A percentile compares a stretch with the other conserved stretches of the same genome.
phyloP scores from a whole-genome alignment of 2,888 invertebrate genomes.

The Electrophaes corylata region DNA sequence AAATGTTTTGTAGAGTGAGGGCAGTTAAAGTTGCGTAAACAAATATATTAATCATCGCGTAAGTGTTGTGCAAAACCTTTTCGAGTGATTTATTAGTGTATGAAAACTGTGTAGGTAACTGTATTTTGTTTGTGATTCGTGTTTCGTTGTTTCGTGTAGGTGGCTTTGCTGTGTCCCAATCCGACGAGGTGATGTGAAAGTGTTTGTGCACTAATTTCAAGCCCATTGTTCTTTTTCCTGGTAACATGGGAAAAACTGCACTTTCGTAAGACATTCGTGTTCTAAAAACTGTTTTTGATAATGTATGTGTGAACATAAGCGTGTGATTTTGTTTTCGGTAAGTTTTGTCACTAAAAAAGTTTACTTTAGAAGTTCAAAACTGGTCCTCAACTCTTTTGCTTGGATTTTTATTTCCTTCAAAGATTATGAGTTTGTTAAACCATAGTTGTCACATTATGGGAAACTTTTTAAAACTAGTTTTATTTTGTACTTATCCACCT shows the following conservation, averaged over 20 bases:
- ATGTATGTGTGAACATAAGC: conserved; percentile 49
- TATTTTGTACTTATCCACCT: too few relatives aligned
- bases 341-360: conserved; percentile 31
- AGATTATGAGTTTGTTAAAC: too few relatives aligned
- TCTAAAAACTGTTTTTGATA: conserved; percentile 45
- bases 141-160: conserved; percentile 79
- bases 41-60: background rate
- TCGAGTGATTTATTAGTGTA: conserved; percentile 47
- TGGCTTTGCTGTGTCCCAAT: conserved; percentile 70
- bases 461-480: too few relatives aligned
- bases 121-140: conserved; percentile 61
- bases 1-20: conserved; percentile 18
- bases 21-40: background rate
- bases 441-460: too few relatives aligned
- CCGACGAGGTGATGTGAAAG: conserved; percentile 71
- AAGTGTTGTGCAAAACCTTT: conserved; percentile 34
- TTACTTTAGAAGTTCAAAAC: conserved; percentile 1
- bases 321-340: conserved; percentile 46
- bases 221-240: conserved; percentile 81
- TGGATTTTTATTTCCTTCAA: background rate
- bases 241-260: conserved; percentile 69
- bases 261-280: conserved; percentile 60
- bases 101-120: conserved; percentile 61
- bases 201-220: conserved; percentile 81
- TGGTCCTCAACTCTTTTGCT: background rate